Conservation (phyloP, 2,888 invertebrate genomes). For the Diploptera punctata region DNA sequence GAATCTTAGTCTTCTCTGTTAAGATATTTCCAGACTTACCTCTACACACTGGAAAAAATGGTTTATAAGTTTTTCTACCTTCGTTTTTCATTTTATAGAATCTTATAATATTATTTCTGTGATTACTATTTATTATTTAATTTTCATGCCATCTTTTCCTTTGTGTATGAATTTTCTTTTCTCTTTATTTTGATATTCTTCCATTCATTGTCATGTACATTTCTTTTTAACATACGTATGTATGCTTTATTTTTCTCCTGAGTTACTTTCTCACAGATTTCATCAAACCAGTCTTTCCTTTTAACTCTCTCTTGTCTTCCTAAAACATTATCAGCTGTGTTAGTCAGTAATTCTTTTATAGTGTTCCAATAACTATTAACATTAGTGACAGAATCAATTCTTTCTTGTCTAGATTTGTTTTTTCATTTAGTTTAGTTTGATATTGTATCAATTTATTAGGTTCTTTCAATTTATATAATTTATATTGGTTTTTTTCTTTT, state of each 20-base stretch:
- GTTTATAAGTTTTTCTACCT: not conserved
- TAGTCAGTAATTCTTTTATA: not conserved
- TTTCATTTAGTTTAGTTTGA: not conserved
- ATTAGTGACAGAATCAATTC: not conserved
- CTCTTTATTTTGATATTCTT: not conserved
- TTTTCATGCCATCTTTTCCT: not conserved
- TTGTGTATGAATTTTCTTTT: not conserved
- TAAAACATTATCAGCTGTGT: not conserved
- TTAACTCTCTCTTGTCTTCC: not conserved
- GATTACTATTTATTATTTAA: not conserved
- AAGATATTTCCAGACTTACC: no score
- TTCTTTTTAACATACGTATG: not conserved
- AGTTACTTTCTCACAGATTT: not conserved
- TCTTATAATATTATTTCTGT: not conserved
- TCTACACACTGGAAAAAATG: no score
- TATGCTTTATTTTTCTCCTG: conserved; percentile 1
- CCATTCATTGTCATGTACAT: not conserved
- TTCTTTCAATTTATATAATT: no score
- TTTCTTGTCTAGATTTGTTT: not conserved
- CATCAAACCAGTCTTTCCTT: not conserved
- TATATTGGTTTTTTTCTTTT: no score
- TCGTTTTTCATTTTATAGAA: not conserved
- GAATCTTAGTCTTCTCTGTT: no score
- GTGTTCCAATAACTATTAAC: not conserved
- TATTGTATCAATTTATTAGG: not conserved